A percentile compares a stretch with the other conserved stretches of the same genome.
Evolutionary conservation across 2,888 invertebrate genomes (phyloP).

Genomic region (Uloborus plumipes): DNA sequence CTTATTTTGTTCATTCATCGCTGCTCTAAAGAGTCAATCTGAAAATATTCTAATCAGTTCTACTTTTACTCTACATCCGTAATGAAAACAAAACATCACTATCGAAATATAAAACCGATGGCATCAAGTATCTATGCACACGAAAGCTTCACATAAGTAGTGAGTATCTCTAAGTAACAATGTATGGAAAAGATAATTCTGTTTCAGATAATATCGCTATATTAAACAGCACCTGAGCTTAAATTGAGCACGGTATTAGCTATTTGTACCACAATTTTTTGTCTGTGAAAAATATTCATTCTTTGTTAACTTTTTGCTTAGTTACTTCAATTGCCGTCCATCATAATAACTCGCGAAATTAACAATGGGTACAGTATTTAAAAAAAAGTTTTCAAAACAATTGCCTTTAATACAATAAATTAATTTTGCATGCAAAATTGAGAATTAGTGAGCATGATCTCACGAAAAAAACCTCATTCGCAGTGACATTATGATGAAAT

Average conservation of each 20-base stretch:
- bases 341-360: too few relatives aligned
- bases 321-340: neutral
- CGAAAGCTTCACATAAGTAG: slow-evolving; percentile 17
- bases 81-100: slow-evolving; percentile 6
- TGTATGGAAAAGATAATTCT: slow-evolving; percentile 56
- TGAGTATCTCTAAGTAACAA: slow-evolving; percentile 33
- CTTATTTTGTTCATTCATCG: too few relatives aligned
- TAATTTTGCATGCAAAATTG: too few relatives aligned
- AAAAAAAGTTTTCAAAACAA: too few relatives aligned
- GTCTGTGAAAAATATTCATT: slow-evolving; percentile 8
- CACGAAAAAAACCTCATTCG: slow-evolving; percentile 23
- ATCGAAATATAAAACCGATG: slow-evolving; percentile 57
- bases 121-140: slow-evolving; percentile 52
- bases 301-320: slow-evolving; percentile 4
- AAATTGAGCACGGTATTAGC: slow-evolving; percentile 56
- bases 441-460: neutral
- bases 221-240: slow-evolving; percentile 63
- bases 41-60: too few relatives aligned
- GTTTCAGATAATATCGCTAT: slow-evolving; percentile 53
- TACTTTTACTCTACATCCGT: too few relatives aligned
- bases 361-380: too few relatives aligned
- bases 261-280: slow-evolving; percentile 50
- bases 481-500: slow-evolving; percentile 13
- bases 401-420: too few relatives aligned
- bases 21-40: too few relatives aligned